phyloP scores from a whole-genome alignment of 2,113 vertebrate species.

The Lota lota region DNA sequence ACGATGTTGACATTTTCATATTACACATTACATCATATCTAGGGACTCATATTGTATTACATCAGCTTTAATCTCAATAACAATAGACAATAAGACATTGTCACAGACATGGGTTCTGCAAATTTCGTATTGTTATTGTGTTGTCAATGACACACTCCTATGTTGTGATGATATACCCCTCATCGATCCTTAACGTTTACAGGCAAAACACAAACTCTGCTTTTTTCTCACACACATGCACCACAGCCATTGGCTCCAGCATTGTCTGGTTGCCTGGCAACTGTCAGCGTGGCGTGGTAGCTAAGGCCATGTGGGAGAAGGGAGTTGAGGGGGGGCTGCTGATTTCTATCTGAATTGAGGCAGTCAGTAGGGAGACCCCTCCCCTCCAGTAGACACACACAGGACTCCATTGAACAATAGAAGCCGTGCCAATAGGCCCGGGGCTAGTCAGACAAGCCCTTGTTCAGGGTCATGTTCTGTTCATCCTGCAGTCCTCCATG shows the following conservation, averaged over 20 bases:
- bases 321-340: conserved; percentile 58
- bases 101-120: no score
- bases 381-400: conserved; percentile 63
- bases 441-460: conserved; percentile 68
- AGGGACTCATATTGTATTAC: no score
- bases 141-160: no score
- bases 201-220: not conserved
- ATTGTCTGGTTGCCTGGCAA: conserved; percentile 78
- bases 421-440: conserved; percentile 62
- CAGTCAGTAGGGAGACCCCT: conserved; percentile 67
- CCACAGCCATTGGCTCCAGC: conserved; percentile 67
- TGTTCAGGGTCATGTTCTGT: conserved; percentile 71
- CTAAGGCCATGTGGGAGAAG: conserved; percentile 62
- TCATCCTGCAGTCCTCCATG: conserved; percentile 66
- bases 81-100: no score
- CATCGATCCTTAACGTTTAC: conserved; percentile 19
- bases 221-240: conserved; percentile 39
- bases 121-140: no score
- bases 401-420: conserved; percentile 74
- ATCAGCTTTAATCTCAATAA: no score
- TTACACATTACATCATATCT: no score
- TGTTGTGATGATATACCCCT: no score
- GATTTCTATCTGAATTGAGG: conserved; percentile 72
- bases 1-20: no score
- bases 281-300: conserved; percentile 77